phyloP scores from a whole-genome alignment of 2,888 invertebrate genomes.

The Macaria liturata region DNA sequence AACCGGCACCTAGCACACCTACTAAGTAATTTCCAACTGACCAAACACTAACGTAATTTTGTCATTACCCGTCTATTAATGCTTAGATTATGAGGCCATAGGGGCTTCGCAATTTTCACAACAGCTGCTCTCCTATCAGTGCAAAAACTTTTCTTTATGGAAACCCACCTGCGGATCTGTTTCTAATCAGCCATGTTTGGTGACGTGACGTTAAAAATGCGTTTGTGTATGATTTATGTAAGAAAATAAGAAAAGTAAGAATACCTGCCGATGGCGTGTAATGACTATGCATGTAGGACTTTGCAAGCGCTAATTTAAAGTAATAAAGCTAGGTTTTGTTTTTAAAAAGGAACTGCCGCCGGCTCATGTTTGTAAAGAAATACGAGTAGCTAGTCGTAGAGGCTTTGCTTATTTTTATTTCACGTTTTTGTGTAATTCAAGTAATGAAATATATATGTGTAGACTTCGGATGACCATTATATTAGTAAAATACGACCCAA shows the following conservation, averaged over 20 bases:
- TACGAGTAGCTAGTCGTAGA: too few species aligned
- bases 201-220: constrained; percentile 12
- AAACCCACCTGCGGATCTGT: constrained; percentile 71
- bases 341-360: too few species aligned
- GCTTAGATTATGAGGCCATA: constrained; percentile 77
- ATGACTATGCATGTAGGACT: neutral
- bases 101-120: constrained; percentile 78
- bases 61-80: constrained; percentile 81
- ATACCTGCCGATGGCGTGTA: neutral
- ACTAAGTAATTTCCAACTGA: constrained; percentile 66
- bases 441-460: too few species aligned
- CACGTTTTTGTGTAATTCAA: too few species aligned
- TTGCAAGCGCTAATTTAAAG: neutral
- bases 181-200: constrained; percentile 38
- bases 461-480: too few species aligned
- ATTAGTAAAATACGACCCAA: too few species aligned
- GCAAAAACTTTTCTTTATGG: constrained; percentile 76
- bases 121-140: constrained; percentile 70
- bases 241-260: neutral
- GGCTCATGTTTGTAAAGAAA: too few species aligned
- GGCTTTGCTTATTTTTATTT: too few species aligned
- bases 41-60: constrained; percentile 69
- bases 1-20: constrained; percentile 32
- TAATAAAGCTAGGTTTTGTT: too few species aligned
- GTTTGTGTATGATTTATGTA: constrained; percentile 28